These are phyloP conservation scores for Pterostichus niger DNA, from an alignment of 2,888 invertebrate species.

Conservation along the genomic window DNA sequence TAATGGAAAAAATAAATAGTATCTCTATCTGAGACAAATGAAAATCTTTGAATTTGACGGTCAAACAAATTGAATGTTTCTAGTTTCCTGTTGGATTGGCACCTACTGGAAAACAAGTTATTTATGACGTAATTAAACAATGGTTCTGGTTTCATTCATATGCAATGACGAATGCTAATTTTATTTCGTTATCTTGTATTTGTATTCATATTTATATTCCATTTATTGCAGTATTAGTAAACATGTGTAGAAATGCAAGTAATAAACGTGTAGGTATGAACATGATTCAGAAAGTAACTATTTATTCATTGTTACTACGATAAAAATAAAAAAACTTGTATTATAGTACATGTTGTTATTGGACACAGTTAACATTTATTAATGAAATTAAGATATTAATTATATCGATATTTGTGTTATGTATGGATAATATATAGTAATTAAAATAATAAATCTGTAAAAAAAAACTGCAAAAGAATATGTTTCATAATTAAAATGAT, in stretches of 20 bases:
- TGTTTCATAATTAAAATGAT: too few species aligned
- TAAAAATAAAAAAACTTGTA: too few species aligned
- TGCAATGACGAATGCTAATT: slow-evolving; percentile 23
- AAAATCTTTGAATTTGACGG: background rate
- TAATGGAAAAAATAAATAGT: background rate
- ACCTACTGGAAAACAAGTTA: slow-evolving; percentile 4
- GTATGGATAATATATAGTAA: too few species aligned
- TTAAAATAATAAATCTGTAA: too few species aligned
- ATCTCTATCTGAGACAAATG: background rate
- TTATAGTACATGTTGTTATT: too few species aligned
- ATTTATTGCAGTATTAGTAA: slow-evolving; percentile 3
- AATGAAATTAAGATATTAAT: too few species aligned
- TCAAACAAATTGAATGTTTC: background rate
- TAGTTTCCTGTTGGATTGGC: background rate
- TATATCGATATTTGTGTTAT: too few species aligned
- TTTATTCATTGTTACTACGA: too few species aligned
- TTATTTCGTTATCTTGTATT: slow-evolving; percentile 31
- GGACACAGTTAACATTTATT: too few species aligned
- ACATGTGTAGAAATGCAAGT: slow-evolving; percentile 5
- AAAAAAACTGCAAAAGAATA: too few species aligned
- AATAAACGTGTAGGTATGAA: slow-evolving; percentile 12
- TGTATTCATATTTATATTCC: slow-evolving; percentile 24
- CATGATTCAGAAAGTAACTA: background rate
- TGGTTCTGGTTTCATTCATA: slow-evolving; percentile 7
- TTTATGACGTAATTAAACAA: slow-evolving; percentile 9